Percentiles rank a stretch among this genome's conserved stretches.
Conservation (phyloP, 2,888 invertebrate species). For the Netelia virgata region DNA sequence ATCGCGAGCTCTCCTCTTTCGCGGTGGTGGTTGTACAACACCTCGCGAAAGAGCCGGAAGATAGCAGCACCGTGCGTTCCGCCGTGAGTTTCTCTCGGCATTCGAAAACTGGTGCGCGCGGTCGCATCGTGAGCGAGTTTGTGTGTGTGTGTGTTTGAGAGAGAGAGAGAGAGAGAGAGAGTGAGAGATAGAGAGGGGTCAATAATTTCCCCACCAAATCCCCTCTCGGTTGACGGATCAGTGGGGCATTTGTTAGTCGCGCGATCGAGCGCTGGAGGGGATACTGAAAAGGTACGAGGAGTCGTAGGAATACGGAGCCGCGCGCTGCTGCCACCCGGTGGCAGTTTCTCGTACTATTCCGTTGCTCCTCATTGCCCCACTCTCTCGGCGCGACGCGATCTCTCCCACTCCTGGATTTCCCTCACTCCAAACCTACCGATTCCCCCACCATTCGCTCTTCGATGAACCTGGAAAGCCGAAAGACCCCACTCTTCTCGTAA, state of each 20-base stretch:
- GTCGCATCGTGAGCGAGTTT: neutral
- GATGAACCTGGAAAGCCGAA: constrained; percentile 33
- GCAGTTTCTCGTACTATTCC: constrained; percentile 20
- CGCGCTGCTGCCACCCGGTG: constrained; percentile 78
- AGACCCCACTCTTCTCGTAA: constrained; percentile 36
- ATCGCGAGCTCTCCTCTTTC: constrained; percentile 39
- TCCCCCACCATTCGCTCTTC: constrained; percentile 50
- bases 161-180: neutral
- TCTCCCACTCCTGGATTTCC: neutral
- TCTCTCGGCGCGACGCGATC: constrained; percentile 19
- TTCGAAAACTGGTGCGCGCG: constrained; percentile 19
- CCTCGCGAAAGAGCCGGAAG: constrained; percentile 40
- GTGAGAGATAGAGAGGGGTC: constrained; percentile 21
- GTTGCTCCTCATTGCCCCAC: constrained; percentile 46
- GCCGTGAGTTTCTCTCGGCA: constrained; percentile 15
- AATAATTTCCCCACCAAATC: constrained; percentile 46
- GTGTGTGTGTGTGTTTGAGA: too few species aligned
- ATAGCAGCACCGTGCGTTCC: constrained; percentile 62
- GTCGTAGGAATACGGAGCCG: constrained; percentile 66
- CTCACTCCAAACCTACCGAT: constrained; percentile 40
- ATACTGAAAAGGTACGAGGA: constrained; percentile 46
- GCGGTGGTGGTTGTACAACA: neutral
- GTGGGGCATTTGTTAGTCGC: constrained; percentile 37
- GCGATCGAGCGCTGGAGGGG: constrained; percentile 38
- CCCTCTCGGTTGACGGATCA: constrained; percentile 26